Evolutionary conservation across 2,113 vertebrate species (phyloP).

Genomic region (Eurystomus gularis): DNA sequence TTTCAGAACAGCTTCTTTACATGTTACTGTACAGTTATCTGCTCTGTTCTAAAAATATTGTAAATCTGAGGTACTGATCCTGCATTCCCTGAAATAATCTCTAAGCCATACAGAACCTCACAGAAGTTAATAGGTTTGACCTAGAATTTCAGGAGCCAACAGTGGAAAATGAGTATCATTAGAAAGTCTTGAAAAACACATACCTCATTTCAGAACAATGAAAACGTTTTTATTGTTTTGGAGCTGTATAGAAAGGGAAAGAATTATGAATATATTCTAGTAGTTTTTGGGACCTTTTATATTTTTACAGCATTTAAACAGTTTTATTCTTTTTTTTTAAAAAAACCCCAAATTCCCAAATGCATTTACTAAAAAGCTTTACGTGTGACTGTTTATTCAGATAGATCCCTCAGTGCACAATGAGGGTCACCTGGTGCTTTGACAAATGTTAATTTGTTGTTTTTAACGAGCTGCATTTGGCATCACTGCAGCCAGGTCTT

Average conservation of each 20-base stretch:
- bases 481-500: background rate
- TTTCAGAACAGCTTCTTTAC: background rate
- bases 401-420: background rate
- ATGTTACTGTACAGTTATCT: background rate
- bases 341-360: background rate
- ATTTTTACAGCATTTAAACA: background rate
- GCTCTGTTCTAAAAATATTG: background rate
- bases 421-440: background rate
- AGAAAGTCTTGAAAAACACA: constrained; percentile 12
- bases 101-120: background rate
- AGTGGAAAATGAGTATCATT: constrained; percentile 25
- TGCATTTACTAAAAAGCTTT: background rate
- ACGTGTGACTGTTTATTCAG: background rate
- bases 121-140: constrained; percentile 52
- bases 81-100: constrained; percentile 1
- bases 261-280: background rate
- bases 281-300: background rate
- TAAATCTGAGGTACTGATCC: background rate
- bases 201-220: constrained; percentile 18
- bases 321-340: background rate
- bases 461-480: background rate
- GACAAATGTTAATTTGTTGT: background rate
- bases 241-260: background rate
- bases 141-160: constrained; percentile 30
- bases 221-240: constrained; percentile 18